Evolutionary conservation across 2,888 invertebrate genomes (phyloP), one percentile per base, ranked within the genome.

Genomic region (Luperina testacea): DNA sequence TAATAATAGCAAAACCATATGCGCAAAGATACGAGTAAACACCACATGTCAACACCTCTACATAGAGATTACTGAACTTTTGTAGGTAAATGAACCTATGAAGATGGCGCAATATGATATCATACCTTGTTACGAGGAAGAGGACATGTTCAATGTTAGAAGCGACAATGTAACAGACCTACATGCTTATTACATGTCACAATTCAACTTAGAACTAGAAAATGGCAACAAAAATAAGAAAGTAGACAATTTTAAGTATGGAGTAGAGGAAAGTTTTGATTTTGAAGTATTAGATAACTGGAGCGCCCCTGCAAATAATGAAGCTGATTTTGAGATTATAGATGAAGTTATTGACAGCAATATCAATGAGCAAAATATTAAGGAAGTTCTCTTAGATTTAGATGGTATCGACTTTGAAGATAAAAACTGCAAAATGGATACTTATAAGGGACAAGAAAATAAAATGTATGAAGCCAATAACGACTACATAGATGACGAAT

Each of bases 1-100:
- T 95, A 96, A 96, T 96, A 96, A 96, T 96, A 97, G 96, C 96
- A 90, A 94, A 94, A 91, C 95, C 96, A 96, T 92, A 96, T 96
- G 96, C 93, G 95, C 93, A 87, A 92, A 92, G 89, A 87, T 85
- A 83, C 89, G 85, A 92, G 91, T 90, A 92, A 93, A 93, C 94
- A 94, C 94, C 96, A 96, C 94, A 96, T 96, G 96, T 94, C 94
- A 94, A 91, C 92, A 95, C 94, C 94, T 94, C 88, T 88, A 84
- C 89, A 88, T 93, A 91, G 93, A 92, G 95, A 95, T 92, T 95
- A 95, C 94, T 96, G 96, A 96, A 95, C 95, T 92, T 92, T 91
- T 90, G 88, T 92, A 94, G 95, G 95, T 94, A 95, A 94, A 94
- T 95, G 96, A 96, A 95, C 96, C 94, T 94, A 93, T 81, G 90